These are phyloP conservation scores for Laspeyria flexula DNA, from an alignment of 2,888 invertebrate genomes.

Conservation along the genomic window DNA sequence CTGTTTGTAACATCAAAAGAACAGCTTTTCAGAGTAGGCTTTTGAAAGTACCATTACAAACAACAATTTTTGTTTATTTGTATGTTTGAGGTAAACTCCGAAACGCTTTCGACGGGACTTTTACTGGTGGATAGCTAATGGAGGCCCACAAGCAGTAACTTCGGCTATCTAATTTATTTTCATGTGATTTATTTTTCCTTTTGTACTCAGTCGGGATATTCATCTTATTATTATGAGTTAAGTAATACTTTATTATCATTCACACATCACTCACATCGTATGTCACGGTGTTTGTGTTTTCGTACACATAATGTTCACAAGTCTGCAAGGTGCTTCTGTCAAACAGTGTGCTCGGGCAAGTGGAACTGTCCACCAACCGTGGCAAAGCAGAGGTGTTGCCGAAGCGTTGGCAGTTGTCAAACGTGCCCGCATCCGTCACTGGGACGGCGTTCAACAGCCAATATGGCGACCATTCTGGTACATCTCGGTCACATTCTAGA, in stretches of 20 bases:
- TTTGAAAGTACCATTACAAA: no score
- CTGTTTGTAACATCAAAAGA: no score
- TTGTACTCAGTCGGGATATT: no score
- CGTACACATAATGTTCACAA: conserved; percentile 66
- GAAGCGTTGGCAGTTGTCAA: conserved; percentile 80
- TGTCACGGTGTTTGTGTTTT: conserved; percentile 66
- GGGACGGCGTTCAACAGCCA: conserved; percentile 38
- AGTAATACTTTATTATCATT: neutral
- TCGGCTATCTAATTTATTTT: no score
- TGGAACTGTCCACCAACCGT: conserved; percentile 9
- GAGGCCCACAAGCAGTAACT: no score
- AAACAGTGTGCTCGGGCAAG: conserved; percentile 66
- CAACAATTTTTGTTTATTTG: no score
- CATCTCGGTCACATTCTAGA: conserved; percentile 53
- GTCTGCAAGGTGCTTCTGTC: conserved; percentile 41
- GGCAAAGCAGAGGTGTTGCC: conserved; percentile 31
- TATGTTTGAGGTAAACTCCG: no score
- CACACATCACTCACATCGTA: conserved; percentile 65
- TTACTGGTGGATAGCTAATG: no score
- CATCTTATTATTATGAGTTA: no score
- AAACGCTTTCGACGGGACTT: no score
- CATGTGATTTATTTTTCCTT: no score
- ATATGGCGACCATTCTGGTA: conserved; percentile 58
- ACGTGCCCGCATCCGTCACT: conserved; percentile 35
- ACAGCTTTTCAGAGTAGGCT: no score